Base-by-base conservation (phyloP, 2,888 invertebrate genomes). In the Hirtodrosophila histrioides region DNA sequence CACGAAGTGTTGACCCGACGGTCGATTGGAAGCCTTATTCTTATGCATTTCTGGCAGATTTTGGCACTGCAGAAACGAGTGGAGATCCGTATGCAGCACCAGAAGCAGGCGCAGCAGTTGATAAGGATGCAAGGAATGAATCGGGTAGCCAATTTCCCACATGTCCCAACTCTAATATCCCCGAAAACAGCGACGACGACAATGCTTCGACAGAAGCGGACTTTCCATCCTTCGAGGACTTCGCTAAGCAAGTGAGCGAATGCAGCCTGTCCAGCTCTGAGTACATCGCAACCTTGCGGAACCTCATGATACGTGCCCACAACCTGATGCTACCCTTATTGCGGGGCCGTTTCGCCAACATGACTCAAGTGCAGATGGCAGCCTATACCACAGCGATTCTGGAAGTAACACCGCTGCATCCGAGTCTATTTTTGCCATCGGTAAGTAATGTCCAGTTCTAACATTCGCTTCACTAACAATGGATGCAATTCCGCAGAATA, bases 361-460 rank as follows among this genome's bases (percentile, higher is more conserved):
- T 82, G 88, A 36, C 65, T 4, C 69, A 75, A 35, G 23, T 27
- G 1, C 72, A 82, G 50, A 78, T 87, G 44, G 82, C 85, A 0
- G 56, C 56, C 9, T 87, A 75, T 3, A 85, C 82, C 0, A 51
- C 63, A 0, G 70, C 63, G 3, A 75, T 87, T 10, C 37, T 82
- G 3, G 56, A 69, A 5, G 60, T 69, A 0, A 48, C 53, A 3
- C 68, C 82, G 0, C 12, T 82, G 24, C 82, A 87, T 43, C 82
- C 82, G 2, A 71, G 81, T 27, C 65, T 82, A 4, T 87, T 87
- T 4, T 0, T 81, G 46, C 57, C 78, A 1, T 3, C 60, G 37
- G 82, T 82, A 64, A 46, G 75, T 75, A 4, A 0, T 6, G 23
- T 5, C 6, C 1, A 6, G 17, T 17, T 6, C 4, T 10, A 8